A percentile compares a stretch with the other conserved stretches of the same genome.
Evolutionary conservation across 2,113 vertebrate species (phyloP).

Genomic region (Pangasianodon gigas): DNA sequence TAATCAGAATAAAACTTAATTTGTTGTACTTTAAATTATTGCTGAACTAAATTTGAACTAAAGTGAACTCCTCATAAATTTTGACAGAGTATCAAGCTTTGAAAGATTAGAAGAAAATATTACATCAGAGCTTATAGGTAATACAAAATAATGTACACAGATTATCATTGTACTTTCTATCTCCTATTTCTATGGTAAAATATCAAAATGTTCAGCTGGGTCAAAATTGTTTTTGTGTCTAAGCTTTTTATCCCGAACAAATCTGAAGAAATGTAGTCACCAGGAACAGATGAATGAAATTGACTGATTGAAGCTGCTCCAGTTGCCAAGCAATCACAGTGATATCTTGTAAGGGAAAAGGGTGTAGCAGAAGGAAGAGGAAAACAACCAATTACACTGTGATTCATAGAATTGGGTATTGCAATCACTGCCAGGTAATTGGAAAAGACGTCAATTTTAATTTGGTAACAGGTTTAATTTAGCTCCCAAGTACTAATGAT

Average conservation of each 20-base stretch:
- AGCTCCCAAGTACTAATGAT: conserved; percentile 12
- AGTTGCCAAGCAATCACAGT: conserved; percentile 63
- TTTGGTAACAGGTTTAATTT: conserved; percentile 27
- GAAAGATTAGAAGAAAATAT: background rate
- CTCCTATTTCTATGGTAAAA: conserved; percentile 48
- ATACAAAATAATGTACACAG: background rate
- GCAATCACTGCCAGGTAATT: conserved; percentile 9
- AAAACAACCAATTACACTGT: conserved; percentile 40
- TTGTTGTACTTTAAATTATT: conserved; percentile 14
- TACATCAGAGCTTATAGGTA: background rate
- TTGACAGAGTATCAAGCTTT: background rate
- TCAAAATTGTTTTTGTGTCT: conserved; percentile 65
- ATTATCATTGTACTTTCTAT: conserved; percentile 44
- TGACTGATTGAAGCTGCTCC: conserved; percentile 45
- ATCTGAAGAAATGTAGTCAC: conserved; percentile 67
- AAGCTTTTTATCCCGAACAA: conserved; percentile 62
- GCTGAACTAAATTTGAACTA: background rate
- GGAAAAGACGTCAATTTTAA: conserved; percentile 20
- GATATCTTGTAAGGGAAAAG: conserved; percentile 51
- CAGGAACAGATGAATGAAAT: conserved; percentile 68
- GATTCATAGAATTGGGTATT: background rate
- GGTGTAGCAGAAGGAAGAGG: conserved; percentile 30
- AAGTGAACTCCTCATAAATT: background rate
- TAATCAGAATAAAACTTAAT: conserved; percentile 28
- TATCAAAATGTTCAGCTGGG: conserved; percentile 60